Evolutionary conservation across 2,888 invertebrate genomes (phyloP).

Genomic region (Sicus ferrugineus): DNA sequence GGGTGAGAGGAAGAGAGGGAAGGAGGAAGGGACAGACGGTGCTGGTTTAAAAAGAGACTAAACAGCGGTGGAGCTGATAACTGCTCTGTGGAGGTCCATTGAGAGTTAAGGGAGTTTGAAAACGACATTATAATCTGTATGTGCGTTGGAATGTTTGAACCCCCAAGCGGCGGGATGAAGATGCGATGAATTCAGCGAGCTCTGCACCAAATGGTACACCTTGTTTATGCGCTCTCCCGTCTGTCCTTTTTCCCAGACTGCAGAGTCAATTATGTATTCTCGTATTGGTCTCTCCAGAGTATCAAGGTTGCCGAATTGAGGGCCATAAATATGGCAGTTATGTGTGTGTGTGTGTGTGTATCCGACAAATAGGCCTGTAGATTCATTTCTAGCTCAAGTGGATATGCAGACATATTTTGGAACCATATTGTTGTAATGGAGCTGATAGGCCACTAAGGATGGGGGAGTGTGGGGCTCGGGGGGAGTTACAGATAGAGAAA

Average conservation of each 20-base stretch:
- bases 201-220: too few species aligned
- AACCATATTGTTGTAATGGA: too few species aligned
- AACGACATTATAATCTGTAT: conserved; percentile 21
- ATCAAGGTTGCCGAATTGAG: conserved; percentile 23
- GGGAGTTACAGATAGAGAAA: too few species aligned
- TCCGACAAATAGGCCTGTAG: too few species aligned
- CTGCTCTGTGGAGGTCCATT: background rate
- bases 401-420: too few species aligned
- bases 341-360: too few species aligned
- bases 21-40: background rate
- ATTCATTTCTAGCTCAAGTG: too few species aligned
- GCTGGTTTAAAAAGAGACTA: background rate
- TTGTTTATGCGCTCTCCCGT: background rate
- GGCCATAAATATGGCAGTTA: conserved; percentile 1
- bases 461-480: too few species aligned
- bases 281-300: background rate
- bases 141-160: conserved; percentile 12
- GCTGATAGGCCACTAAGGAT: too few species aligned
- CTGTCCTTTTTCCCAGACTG: conserved; percentile 5
- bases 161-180: too few species aligned
- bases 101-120: background rate
- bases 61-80: background rate
- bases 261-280: conserved; percentile 22
- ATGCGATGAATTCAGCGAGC: too few species aligned
- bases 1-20: background rate